A percentile compares a stretch with the other conserved stretches of the same genome.
phyloP scores from a whole-genome alignment of 2,888 invertebrate species.

The Hedya salicella region DNA sequence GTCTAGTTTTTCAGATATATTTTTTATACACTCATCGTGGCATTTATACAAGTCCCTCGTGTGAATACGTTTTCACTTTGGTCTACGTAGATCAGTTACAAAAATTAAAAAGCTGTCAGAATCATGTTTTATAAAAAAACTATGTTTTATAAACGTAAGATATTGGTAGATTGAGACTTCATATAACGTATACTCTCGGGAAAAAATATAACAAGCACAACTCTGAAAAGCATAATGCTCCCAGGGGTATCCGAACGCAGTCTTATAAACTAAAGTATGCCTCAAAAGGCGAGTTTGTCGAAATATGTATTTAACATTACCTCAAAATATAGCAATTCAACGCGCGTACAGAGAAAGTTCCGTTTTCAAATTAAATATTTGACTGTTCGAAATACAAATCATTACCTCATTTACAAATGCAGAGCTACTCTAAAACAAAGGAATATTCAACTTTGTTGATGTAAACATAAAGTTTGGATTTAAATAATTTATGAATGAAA shows the following conservation, averaged over 20 bases:
- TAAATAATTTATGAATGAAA: background rate
- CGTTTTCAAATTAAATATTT: slow-evolving; percentile 72
- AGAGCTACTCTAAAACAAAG: slow-evolving; percentile 48
- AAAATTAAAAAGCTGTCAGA: too few species aligned
- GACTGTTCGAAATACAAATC: slow-evolving; percentile 73
- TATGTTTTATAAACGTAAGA: too few species aligned
- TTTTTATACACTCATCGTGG: too few species aligned
- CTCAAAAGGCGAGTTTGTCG: slow-evolving; percentile 53
- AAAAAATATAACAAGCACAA: too few species aligned
- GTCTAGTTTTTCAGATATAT: too few species aligned
- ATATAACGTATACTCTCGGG: too few species aligned
- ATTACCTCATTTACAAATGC: slow-evolving; percentile 72
- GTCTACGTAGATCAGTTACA: too few species aligned
- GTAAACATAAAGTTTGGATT: slow-evolving; percentile 44
- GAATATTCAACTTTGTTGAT: slow-evolving; percentile 46
- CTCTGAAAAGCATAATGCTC: background rate
- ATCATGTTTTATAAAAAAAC: too few species aligned
- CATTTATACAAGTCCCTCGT: too few species aligned
- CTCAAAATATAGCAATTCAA: slow-evolving; percentile 61
- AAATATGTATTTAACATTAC: slow-evolving; percentile 54
- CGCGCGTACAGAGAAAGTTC: slow-evolving; percentile 65
- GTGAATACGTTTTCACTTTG: too few species aligned
- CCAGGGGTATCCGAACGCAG: slow-evolving; percentile 14
- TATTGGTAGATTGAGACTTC: too few species aligned
- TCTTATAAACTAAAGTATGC: slow-evolving; percentile 25